These are phyloP conservation scores for Balaenoptera acutorostrata DNA, from an alignment of 2,113 vertebrate species.

Conservation along the genomic window DNA sequence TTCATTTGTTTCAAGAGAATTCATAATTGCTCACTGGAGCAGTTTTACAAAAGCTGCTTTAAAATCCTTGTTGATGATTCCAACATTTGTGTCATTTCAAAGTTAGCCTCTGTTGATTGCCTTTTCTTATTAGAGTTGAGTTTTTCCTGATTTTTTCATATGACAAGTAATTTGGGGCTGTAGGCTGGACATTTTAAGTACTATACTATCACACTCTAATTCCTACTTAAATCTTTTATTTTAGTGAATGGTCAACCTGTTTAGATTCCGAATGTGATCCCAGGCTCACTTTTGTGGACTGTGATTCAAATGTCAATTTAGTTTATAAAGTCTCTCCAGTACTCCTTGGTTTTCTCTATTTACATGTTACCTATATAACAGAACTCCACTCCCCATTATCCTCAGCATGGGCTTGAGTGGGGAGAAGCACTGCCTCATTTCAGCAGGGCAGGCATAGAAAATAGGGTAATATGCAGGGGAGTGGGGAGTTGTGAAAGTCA, in stretches of 20 bases:
- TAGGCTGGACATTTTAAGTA: not conserved
- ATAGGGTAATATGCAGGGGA: not conserved
- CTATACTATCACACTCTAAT: not conserved
- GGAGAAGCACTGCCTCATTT: not conserved
- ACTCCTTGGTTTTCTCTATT: not conserved
- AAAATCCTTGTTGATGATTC: not conserved
- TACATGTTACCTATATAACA: not conserved
- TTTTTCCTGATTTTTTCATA: not conserved
- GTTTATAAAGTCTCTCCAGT: not conserved
- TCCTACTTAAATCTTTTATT: not conserved
- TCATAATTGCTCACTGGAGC: not conserved
- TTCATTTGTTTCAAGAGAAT: not conserved
- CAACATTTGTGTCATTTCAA: not conserved
- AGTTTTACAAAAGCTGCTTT: not conserved
- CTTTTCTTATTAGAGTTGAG: not conserved
- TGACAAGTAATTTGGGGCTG: not conserved
- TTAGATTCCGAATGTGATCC: not conserved
- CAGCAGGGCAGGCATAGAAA: not conserved
- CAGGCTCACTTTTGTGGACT: not conserved
- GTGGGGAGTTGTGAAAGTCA: not conserved
- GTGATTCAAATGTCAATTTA: not conserved
- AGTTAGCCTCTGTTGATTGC: not conserved
- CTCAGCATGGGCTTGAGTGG: not conserved
- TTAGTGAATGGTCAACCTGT: not conserved
- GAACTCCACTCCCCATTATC: not conserved